phyloP scores from a whole-genome alignment of 2,797 vertebrate species.

The Petrocephalus sullivani region DNA sequence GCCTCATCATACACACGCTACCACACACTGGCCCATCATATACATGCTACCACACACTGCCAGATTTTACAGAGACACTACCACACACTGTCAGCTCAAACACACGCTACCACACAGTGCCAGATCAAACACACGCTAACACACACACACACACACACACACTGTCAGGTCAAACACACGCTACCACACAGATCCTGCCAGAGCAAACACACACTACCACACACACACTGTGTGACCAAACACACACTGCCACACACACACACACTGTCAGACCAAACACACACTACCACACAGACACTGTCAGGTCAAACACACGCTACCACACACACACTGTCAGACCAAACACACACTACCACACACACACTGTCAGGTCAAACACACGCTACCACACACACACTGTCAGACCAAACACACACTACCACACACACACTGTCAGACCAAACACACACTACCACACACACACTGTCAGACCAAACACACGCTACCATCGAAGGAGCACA shows the following conservation, averaged over 20 bases:
- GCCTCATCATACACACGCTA: neutral
- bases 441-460: no score
- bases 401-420: no score
- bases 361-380: no score
- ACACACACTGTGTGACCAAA: neutral
- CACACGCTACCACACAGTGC: neutral
- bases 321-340: neutral
- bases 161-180: neutral
- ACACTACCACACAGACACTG: no score
- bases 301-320: neutral
- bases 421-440: no score
- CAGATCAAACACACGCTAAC: neutral
- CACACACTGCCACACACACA: neutral
- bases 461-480: neutral
- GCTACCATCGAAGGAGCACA: neutral
- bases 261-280: neutral
- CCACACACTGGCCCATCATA: neutral
- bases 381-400: no score
- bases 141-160: neutral
- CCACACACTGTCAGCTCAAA: neutral
- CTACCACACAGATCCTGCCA: neutral
- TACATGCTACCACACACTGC: neutral
- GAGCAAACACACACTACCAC: neutral
- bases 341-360: neutral
- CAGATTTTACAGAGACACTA: neutral